These are phyloP conservation scores for Pilophorus perplexus DNA, from an alignment of 2,888 invertebrate species.

Conservation along the genomic window DNA sequence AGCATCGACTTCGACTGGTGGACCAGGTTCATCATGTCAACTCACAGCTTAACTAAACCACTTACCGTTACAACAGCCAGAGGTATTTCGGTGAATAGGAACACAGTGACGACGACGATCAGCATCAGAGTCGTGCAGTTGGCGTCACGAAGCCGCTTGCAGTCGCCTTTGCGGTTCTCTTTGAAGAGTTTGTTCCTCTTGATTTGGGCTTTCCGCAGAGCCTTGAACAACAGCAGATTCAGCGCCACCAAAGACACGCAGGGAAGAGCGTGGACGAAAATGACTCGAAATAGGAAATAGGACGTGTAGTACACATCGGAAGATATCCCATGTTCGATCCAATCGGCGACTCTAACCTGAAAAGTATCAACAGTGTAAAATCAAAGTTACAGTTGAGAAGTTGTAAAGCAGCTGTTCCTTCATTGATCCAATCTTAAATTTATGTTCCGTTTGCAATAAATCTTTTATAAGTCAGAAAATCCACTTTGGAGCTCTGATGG, in stretches of 20 bases:
- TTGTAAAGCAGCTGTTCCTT: no score
- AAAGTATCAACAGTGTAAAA: no score
- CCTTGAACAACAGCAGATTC: slow-evolving; percentile 80
- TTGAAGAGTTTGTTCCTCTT: slow-evolving; percentile 74
- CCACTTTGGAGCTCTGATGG: no score
- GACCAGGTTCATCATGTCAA: no score
- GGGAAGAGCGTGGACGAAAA: slow-evolving; percentile 89
- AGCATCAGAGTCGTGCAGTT: slow-evolving; percentile 86
- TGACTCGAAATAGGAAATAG: slow-evolving; percentile 80
- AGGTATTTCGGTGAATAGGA: slow-evolving; percentile 78
- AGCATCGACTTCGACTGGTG: no score
- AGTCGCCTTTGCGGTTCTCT: slow-evolving; percentile 75
- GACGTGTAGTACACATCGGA: slow-evolving; percentile 75
- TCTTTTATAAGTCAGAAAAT: no score
- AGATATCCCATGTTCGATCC: slow-evolving; percentile 67
- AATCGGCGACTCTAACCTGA: slow-evolving; percentile 62
- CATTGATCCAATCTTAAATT: no score
- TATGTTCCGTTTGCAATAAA: no score
- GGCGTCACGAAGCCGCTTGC: slow-evolving; percentile 72
- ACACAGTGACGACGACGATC: slow-evolving; percentile 81
- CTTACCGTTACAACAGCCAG: slow-evolving; percentile 71
- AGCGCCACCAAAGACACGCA: slow-evolving; percentile 84
- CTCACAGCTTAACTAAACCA: no score
- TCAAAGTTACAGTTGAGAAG: no score
- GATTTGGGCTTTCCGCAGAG: slow-evolving; percentile 79